Base-by-base conservation (phyloP, 2,797 vertebrate species). In the Crocodylus rhombifer region DNA sequence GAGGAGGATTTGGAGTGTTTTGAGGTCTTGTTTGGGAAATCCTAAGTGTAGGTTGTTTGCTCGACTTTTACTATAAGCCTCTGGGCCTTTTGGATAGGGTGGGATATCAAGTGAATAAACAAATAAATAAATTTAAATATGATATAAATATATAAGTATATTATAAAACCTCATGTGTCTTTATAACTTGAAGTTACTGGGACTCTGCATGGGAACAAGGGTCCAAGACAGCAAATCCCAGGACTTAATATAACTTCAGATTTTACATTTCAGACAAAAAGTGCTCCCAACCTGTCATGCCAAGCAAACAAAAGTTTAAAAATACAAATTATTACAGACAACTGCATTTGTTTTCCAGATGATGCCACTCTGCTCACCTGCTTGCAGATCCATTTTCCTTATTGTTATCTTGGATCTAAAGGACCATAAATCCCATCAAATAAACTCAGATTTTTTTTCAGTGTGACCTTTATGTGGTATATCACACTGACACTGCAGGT, bases 341-440 rank as follows among this genome's bases (percentile, higher is more conserved):
- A n/a, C 76, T n/a, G 42, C 9, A 36, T 30, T 17, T 15, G 28
- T 74, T n/a, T 58, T 63, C 60, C 89, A 79, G 51, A 26, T 86
- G 5, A 71, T 6, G 11, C 12, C 9, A 21, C 86, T 86, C 63
- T 77, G 87, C 33, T 36, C 0, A 26, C 15, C 26, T 84, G 4
- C 55, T 71, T 61, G 23, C 11, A 33, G 5, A 36, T 4, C 0
- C 63, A 1, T 56, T 73, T 61, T 84, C 61, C 76, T 16, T 42
- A 73, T 33, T 76, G 20, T 62, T 94, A 87, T 63, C 3, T 33
- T 33, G 84, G 30, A 58, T 8, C 8, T 67, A 84, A 73, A 57
- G 57, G 12, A 73, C 6, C 23, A 79, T 33, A 64, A 88, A 94
- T 91, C 82, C 25, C 87, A 81, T 55, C 3, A 69, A 65, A 84